Percentiles rank a stretch among this genome's conserved stretches.
phyloP scores from a whole-genome alignment of 2,888 invertebrate species.

The Mycogona germanica region DNA sequence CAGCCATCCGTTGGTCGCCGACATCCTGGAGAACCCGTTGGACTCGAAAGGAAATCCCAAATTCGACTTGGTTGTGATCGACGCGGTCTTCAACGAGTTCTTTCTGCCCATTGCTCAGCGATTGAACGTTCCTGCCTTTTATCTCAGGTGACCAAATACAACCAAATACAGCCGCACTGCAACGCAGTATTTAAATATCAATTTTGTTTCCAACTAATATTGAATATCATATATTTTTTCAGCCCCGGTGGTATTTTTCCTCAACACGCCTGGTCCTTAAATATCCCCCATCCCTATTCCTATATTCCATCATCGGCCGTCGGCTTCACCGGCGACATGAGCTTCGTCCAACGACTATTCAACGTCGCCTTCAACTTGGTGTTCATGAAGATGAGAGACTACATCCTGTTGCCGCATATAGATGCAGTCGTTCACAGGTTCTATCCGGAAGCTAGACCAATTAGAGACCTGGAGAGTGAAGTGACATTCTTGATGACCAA shows the following conservation, averaged over 20 bases:
- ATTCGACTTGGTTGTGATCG: constrained; percentile 13
- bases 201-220: too few relatives aligned
- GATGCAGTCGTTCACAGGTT: neutral
- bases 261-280: neutral
- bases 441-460: constrained; percentile 4
- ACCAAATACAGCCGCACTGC: too few relatives aligned
- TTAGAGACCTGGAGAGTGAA: neutral
- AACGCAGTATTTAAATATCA: too few relatives aligned
- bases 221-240: too few relatives aligned
- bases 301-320: neutral
- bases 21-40: neutral
- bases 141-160: too few relatives aligned
- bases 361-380: neutral
- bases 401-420: too few relatives aligned
- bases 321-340: neutral
- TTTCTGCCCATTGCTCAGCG: constrained; percentile 1
- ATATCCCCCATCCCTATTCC: neutral
- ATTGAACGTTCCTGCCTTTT: too few relatives aligned
- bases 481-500: constrained; percentile 2
- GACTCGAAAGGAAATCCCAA: neutral
- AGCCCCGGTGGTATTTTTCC: neutral
- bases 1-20: neutral
- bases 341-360: neutral
- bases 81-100: constrained; percentile 11
- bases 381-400: too few relatives aligned